phyloP scores from a whole-genome alignment of 2,113 vertebrate species.

The Megaptera novaeangliae region DNA sequence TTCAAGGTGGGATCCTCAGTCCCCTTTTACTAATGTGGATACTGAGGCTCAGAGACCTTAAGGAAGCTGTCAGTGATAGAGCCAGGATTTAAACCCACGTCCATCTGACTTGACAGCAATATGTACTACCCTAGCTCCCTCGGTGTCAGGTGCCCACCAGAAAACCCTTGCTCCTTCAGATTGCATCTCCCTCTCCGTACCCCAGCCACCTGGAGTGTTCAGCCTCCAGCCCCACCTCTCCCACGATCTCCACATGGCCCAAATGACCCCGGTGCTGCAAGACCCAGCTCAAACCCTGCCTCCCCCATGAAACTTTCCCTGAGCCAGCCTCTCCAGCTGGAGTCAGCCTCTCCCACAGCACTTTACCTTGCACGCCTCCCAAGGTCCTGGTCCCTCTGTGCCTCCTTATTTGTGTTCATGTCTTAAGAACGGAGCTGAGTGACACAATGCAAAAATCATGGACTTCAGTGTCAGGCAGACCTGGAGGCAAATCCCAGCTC shows the following conservation, averaged over 20 bases:
- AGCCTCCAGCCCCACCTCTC: not conserved
- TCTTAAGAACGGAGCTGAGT: not conserved
- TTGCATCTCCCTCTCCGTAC: not conserved
- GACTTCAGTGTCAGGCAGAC: not conserved
- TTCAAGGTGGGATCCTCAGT: not conserved
- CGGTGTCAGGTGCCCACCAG: not conserved
- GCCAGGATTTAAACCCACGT: not conserved
- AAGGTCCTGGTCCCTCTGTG: not conserved
- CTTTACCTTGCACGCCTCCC: not conserved
- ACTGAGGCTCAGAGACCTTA: not conserved
- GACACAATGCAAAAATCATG: not conserved
- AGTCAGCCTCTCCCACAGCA: not conserved
- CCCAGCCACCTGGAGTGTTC: not conserved
- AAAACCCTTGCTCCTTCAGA: not conserved
- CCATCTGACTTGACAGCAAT: not conserved
- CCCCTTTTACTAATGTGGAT: not conserved
- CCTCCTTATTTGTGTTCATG: not conserved
- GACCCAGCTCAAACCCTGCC: not conserved
- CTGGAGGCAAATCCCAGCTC: not conserved
- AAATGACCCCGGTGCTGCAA: not conserved
- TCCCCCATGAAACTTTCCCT: not conserved
- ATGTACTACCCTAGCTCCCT: not conserved
- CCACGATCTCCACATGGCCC: not conserved
- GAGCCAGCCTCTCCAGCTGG: not conserved
- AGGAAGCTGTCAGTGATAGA: not conserved